Conservation (phyloP, 2,113 vertebrate genomes). For the Capreolus pygargus region DNA sequence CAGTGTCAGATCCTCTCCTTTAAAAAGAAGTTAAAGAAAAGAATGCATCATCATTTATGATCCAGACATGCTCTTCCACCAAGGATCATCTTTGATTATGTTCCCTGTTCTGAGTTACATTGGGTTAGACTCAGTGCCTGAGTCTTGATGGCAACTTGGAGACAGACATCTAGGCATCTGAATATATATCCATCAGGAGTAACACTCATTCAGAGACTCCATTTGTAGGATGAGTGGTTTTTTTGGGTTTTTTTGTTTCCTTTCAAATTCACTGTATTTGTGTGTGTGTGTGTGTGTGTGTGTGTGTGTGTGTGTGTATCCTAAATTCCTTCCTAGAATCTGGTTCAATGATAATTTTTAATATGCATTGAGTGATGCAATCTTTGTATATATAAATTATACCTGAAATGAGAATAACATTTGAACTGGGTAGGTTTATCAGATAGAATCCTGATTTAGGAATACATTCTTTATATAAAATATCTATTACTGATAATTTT, state of each 20-base stretch:
- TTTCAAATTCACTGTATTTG: not conserved
- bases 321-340: not conserved
- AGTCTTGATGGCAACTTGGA: not conserved
- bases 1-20: not conserved
- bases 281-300: too few species aligned
- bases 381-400: not conserved
- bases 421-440: not conserved
- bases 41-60: not conserved
- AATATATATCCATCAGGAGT: not conserved
- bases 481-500: not conserved
- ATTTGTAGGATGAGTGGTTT: not conserved
- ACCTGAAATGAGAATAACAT: not conserved
- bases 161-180: not conserved
- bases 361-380: not conserved
- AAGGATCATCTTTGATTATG: not conserved
- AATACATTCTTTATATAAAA: not conserved
- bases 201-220: not conserved
- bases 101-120: not conserved
- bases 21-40: not conserved
- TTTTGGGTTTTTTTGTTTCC: not conserved
- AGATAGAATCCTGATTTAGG: not conserved
- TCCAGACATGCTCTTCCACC: not conserved
- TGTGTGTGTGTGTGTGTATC: not conserved
- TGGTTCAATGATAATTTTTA: not conserved
- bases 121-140: not conserved